Base-by-base conservation (phyloP, 2,797 vertebrate genomes). In the Rhyacichthys aspro region DNA sequence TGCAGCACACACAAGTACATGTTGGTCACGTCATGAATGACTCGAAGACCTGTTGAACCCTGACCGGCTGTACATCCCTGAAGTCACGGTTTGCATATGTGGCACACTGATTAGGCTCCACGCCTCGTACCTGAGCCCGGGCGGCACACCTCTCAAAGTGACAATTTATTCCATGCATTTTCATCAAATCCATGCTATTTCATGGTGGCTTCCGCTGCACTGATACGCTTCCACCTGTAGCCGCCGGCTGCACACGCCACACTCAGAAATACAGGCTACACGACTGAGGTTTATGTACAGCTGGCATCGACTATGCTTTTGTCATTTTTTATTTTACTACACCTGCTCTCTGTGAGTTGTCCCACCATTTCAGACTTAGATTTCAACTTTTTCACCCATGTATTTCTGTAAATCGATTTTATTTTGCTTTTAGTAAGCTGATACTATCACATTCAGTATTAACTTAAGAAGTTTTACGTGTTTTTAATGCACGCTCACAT, bases 131-230 rank as follows among this genome's bases (percentile, higher is more conserved):
- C 19, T 41, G 34, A 7, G 43, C 3, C 17, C 44, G 1, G 7
- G 36, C 18, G 23, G 33, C 63, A 44, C 17, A 8, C 10, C 14
- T 43, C 60, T 41, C 50, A 42, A 28, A 37, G 16, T n/a, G 28
- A 52, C 23, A 50, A 67, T 74, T 61, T 71, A 70, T 64, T 74
- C 71, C 63, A 61, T 69, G 60, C 63, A 68, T 74, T 68, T 74
- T 60, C 61, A 33, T 55, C 59, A 18, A 16, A 23, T 53, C 57
- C 12, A 15, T 38, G 47, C 43, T 47, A 59, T 69, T 66, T 71
- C 67, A 59, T 43, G 64, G 61, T 68, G 49, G 46, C 45, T 65
- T 71, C 48, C 2, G 2, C 45, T 47, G 18, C 12, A 0, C 46
- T 50, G 63, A 63, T 63, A 36, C 46, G 45, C 23, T 53, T 58